Base-by-base conservation (phyloP, 1,140 invertebrate species). In the Psix sp. region DNA sequence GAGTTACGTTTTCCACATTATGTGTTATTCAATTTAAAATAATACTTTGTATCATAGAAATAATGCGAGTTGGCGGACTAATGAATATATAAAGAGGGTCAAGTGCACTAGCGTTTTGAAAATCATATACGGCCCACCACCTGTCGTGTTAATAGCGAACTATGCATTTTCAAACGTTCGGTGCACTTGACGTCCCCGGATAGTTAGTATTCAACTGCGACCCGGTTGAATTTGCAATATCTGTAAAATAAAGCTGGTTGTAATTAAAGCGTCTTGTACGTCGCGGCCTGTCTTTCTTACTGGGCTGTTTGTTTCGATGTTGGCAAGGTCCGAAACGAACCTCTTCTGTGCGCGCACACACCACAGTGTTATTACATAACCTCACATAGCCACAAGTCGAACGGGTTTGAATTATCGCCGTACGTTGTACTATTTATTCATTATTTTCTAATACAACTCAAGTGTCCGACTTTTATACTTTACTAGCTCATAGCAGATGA, bases 1-100 rank as follows among this genome's bases (percentile, higher is more conserved):
- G 60, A 73, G 62, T 66, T 67, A 62, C 42, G 62, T 74, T 74
- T 74, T 66, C n/a, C n/a, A 66, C 60, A 52, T 38, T 72, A 72
- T 59, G 39, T 72, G 68, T 72, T 72, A 59, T 24, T 65, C 45
- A 62, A 62, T 71, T 65, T 51, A 39, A 72, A 63, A 24, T 51
- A 65, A 65, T 45, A 45, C 29, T 43, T 72, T 72, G 68, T 72
- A 72, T 72, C 13, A 65, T 65, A 65, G 16, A 65, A 52, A 51
- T 72, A 62, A 65, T 16, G 33, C 68, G 45, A 72, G 68, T 72
- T 72, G 59, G 65, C 46, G 49, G 31, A 57, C 59, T 48, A 46
- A 60, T 54, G 54, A 10, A 49, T 71, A 54, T 71, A 71, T 62
- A 49, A 43, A 33, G 54, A 29, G 35, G 35, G 24, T n/a, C 26